Conservation (phyloP, 2,797 vertebrate species). For the Octomys mimax region DNA sequence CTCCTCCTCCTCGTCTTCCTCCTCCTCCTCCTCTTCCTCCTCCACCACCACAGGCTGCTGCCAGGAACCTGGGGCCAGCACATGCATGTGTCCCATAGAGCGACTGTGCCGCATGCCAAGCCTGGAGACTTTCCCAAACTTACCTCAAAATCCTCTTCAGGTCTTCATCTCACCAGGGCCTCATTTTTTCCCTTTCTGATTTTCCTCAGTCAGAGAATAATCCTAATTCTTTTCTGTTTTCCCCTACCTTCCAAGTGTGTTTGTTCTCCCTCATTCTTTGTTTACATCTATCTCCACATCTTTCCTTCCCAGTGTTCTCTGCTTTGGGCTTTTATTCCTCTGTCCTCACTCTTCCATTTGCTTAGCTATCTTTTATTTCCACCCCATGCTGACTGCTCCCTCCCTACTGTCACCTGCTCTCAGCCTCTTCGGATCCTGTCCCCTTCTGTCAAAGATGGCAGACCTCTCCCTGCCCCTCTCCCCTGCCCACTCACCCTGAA, state of each 20-base stretch:
- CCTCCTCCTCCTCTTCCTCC: too few relatives aligned
- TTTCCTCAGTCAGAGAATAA: not conserved
- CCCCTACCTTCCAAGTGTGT: not conserved
- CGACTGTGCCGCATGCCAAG: accelerated
- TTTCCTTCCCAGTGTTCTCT: conserved; percentile 27
- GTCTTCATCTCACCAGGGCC: not conserved
- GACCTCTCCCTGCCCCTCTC: not conserved
- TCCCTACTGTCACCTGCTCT: not conserved
- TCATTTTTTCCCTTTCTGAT: not conserved
- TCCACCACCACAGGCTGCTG: not conserved
- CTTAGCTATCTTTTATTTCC: conserved; percentile 83
- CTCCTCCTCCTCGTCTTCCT: too few relatives aligned
- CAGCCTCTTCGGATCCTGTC: conserved; percentile 65
- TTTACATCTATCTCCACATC: not conserved
- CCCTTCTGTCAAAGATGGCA: not conserved
- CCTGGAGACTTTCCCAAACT: not conserved
- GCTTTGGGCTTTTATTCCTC: conserved; percentile 58
- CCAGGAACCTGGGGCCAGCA: too few relatives aligned
- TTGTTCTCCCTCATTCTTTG: conserved; percentile 77
- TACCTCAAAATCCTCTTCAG: not conserved
- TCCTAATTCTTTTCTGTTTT: conserved; percentile 80
- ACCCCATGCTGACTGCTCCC: conserved; percentile 24
- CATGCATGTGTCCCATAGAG: not conserved
- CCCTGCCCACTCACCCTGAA: conserved; percentile 8
- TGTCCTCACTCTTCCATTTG: conserved; percentile 82